phyloP scores from a whole-genome alignment of 2,113 vertebrate species.

The Maccullochella peelii region DNA sequence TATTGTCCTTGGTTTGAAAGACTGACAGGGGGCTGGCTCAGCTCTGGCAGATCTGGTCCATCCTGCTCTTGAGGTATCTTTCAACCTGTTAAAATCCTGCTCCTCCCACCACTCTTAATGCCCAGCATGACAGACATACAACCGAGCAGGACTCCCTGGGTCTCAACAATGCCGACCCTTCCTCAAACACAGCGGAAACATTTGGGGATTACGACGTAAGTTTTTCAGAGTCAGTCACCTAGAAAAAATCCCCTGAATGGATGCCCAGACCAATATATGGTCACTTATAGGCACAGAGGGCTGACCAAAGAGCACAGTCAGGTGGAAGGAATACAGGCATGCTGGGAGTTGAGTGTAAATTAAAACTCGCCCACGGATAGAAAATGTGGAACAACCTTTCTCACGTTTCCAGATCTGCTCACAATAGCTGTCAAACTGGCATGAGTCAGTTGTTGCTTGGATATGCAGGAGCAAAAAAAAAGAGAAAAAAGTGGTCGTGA shows the following conservation, averaged over 20 bases:
- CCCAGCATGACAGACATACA: slow-evolving; percentile 87
- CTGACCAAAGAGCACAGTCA: slow-evolving; percentile 82
- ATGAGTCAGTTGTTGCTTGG: slow-evolving; percentile 78
- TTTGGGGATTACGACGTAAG: slow-evolving; percentile 86
- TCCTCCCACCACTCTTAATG: slow-evolving; percentile 82
- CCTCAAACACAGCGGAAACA: slow-evolving; percentile 87
- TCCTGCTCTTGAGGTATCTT: slow-evolving; percentile 76
- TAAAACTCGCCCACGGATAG: slow-evolving; percentile 79
- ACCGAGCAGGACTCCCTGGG: slow-evolving; percentile 76
- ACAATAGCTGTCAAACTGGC: slow-evolving; percentile 71
- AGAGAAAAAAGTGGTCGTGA: slow-evolving; percentile 45
- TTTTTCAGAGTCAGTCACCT: slow-evolving; percentile 88
- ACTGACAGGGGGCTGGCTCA: slow-evolving; percentile 16
- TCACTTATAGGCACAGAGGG: slow-evolving; percentile 67
- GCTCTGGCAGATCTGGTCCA: slow-evolving; percentile 26
- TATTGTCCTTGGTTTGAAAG: slow-evolving; percentile 14
- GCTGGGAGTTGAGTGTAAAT: slow-evolving; percentile 83
- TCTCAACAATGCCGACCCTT: slow-evolving; percentile 80
- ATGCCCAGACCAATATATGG: slow-evolving; percentile 81
- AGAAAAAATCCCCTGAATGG: slow-evolving; percentile 88
- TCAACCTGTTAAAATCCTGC: slow-evolving; percentile 82
- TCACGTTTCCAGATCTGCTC: slow-evolving; percentile 84
- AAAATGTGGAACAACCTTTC: slow-evolving; percentile 74
- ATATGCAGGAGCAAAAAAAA: slow-evolving; percentile 54
- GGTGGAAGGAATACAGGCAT: slow-evolving; percentile 85